These are phyloP conservation scores for Tringa solitaria DNA, from an alignment of 2,113 vertebrate species.

Conservation along the genomic window DNA sequence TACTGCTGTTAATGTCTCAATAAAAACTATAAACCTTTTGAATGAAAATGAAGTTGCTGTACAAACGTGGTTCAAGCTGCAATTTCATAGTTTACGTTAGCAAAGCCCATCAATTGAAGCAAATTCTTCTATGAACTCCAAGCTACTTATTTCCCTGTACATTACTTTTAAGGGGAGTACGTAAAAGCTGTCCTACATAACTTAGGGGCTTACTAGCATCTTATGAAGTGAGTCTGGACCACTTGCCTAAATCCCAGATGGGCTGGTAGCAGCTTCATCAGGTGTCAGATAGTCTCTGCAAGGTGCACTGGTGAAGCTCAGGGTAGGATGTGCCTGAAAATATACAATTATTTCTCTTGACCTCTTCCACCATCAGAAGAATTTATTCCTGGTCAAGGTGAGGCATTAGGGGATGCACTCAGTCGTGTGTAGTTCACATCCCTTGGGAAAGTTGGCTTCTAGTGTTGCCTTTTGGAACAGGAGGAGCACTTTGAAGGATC, in stretches of 20 bases:
- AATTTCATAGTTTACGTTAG: constrained; percentile 34
- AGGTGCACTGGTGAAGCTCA: not conserved
- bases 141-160: not conserved
- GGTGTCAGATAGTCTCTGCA: not conserved
- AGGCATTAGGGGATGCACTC: not conserved
- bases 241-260: not conserved
- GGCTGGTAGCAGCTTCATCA: not conserved
- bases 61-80: constrained; percentile 35
- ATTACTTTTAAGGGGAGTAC: not conserved
- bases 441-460: not conserved
- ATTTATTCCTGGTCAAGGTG: not conserved
- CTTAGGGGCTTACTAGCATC: not conserved
- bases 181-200: not conserved
- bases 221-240: not conserved
- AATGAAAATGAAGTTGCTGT: constrained; percentile 8
- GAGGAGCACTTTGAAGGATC: not conserved
- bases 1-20: not conserved
- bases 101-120: not conserved
- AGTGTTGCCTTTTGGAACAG: not conserved
- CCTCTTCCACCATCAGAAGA: not conserved
- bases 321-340: not conserved
- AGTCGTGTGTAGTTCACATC: not conserved
- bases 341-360: not conserved
- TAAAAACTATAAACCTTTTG: constrained; percentile 3
- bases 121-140: not conserved